Conservation (phyloP, 1,140 invertebrate species). For the Drosophila nasuta region DNA sequence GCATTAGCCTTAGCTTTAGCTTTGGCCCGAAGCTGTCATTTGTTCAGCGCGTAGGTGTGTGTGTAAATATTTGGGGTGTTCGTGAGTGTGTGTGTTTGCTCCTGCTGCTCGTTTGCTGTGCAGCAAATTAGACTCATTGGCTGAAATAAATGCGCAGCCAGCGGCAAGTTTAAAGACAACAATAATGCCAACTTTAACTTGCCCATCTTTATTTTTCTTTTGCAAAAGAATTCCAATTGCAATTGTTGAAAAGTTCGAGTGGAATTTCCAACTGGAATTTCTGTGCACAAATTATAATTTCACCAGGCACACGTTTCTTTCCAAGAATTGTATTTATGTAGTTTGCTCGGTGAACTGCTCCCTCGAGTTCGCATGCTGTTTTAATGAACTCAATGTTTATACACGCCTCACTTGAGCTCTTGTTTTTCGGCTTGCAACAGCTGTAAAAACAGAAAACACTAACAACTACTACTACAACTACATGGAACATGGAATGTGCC, state of each 20-base stretch:
- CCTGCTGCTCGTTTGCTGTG: constrained; percentile 14
- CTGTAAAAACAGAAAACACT: too few species aligned
- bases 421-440: neutral
- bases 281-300: neutral
- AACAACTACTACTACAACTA: neutral
- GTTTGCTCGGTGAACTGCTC: constrained; percentile 13
- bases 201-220: neutral
- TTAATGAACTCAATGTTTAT: constrained; percentile 12
- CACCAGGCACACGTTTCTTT: neutral
- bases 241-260: neutral
- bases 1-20: neutral
- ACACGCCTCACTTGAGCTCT: neutral
- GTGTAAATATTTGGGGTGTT: neutral
- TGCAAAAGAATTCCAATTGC: neutral
- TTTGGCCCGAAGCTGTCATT: constrained; percentile 19
- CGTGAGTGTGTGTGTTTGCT: neutral
- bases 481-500: neutral
- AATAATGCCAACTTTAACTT: constrained; percentile 6
- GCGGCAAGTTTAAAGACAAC: constrained; percentile 29
- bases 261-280: neutral
- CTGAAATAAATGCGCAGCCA: constrained; percentile 33
- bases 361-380: constrained; percentile 1
- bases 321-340: neutral
- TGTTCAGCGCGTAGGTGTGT: neutral
- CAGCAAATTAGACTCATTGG: constrained; percentile 56